Evolutionary conservation across 2,113 vertebrate genomes (phyloP), one percentile per base, ranked within the genome.

Genomic region (Microcebus tavaratra): DNA sequence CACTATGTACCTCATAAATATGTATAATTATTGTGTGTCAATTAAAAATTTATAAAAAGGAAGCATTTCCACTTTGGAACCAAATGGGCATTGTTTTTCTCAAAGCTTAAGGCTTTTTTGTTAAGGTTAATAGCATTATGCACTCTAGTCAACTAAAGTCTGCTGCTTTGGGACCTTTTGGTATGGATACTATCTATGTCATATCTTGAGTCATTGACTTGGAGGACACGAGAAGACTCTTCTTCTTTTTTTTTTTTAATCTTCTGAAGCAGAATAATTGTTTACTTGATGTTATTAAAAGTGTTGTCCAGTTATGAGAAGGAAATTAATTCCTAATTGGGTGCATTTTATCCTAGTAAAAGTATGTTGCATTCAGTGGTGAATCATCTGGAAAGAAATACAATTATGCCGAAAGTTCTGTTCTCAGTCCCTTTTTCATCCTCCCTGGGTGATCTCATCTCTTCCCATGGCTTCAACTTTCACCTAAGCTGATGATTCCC

Each of bases 331-430:
- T 86, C 55, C 83, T 89, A 82, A 82, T 88, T 76, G 68, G 63
- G n/a, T 91, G 36, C 73, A 65, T 90, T 97, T 94, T 89, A 79
- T 72, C 18, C 36, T 90, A 90, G 65, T 93, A 76, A 85, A 96
- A 95, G 59, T 94, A 11, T 42, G 72, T 80, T 88, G 73, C 70
- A 84, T 96, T 94, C 55, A 94, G 59, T 94, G 68, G 15, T 95
- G 72, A 93, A 53, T 98, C 83, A 89, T 96, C 91, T 95, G 87
- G 70, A 90, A 97, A 88, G 88, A 97, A 91, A 42, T 70, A 6
- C 65, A 53, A 88, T 97, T 92, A 61, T 81, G 65, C 78, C 81
- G 89, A 85, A 97, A 94, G 42, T 94, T 96, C 48, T 78, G 88
- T 94, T 80, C 59, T 93, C n/a, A 55, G 53, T 59, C 90, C 87